These are phyloP conservation scores for Nomada flava DNA, from an alignment of 2,888 invertebrate species.

Conservation along the genomic window DNA sequence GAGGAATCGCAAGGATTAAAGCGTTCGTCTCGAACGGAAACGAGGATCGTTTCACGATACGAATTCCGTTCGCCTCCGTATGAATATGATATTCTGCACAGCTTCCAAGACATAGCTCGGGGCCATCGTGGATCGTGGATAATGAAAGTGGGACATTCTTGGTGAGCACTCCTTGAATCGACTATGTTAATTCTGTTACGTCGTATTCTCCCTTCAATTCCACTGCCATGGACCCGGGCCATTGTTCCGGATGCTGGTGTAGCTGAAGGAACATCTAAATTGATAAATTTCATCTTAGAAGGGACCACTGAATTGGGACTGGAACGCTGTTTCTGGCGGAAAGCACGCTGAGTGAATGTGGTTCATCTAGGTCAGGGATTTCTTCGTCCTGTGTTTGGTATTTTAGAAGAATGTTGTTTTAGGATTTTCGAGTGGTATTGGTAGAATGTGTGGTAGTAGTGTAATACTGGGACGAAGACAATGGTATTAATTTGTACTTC, in stretches of 20 bases:
- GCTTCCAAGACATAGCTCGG: constrained; percentile 17
- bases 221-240: background rate
- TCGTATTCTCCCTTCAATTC: constrained; percentile 1
- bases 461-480: background rate
- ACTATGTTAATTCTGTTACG: constrained; percentile 52
- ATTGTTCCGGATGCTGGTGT: constrained; percentile 19
- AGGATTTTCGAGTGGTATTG: background rate
- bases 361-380: constrained; percentile 7
- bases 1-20: constrained; percentile 26
- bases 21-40: constrained; percentile 27
- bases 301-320: background rate
- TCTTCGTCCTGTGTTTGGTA: constrained; percentile 1
- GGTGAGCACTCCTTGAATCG: constrained; percentile 30
- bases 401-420: constrained; percentile 4
- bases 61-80: constrained; percentile 35
- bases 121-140: constrained; percentile 27
- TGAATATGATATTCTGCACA: constrained; percentile 47
- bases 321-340: background rate
- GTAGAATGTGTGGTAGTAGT: background rate
- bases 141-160: constrained; percentile 54
- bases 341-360: background rate
- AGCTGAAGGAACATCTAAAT: constrained; percentile 27
- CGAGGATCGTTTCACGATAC: constrained; percentile 39
- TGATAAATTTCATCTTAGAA: constrained; percentile 28
- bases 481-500: background rate